Conservation (phyloP, 2,797 vertebrate genomes). For the Petrocephalus sullivani region DNA sequence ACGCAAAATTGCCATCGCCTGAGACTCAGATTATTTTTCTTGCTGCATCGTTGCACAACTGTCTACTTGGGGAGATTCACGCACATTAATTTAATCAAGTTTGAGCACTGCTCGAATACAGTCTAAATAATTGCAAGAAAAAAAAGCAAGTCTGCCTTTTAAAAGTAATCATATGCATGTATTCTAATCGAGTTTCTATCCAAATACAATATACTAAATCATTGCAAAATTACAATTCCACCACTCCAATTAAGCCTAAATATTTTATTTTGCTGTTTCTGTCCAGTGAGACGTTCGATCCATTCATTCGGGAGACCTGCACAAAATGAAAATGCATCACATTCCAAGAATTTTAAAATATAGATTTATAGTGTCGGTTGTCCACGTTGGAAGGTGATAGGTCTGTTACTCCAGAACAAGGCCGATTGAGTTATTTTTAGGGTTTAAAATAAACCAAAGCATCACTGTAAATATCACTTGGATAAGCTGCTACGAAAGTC, state of each 20-base stretch:
- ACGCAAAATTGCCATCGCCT: neutral
- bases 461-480: neutral
- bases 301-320: neutral
- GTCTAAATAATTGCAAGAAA: neutral
- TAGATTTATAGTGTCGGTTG: neutral
- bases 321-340: neutral
- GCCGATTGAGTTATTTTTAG: neutral
- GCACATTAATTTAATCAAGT: neutral
- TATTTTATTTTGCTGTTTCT: neutral
- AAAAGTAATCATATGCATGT: neutral
- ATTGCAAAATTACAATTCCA: neutral
- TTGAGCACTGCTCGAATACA: neutral
- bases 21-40: constrained; percentile 5
- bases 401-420: neutral
- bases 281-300: neutral
- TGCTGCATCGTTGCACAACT: neutral
- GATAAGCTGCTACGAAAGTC: neutral
- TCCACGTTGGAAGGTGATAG: neutral
- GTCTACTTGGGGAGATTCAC: neutral
- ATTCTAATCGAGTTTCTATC: neutral
- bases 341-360: neutral
- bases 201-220: neutral
- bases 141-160: neutral
- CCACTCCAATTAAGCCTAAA: neutral
- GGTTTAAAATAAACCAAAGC: neutral